Base-by-base conservation (phyloP, 2,113 vertebrate species). In the Lepus americanus region DNA sequence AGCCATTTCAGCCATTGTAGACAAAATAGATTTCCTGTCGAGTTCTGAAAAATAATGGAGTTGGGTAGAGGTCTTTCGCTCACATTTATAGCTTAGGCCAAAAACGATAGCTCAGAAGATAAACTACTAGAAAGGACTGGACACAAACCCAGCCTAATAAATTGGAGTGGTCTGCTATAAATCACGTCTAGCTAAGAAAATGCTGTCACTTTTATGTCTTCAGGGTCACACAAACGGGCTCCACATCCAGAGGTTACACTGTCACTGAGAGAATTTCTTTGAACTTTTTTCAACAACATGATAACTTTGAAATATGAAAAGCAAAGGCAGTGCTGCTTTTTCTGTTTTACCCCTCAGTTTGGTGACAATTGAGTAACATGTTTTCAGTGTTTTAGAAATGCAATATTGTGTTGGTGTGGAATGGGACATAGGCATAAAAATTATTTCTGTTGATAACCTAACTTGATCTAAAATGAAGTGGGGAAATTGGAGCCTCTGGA, bases 21-120 rank as follows among this genome's bases (percentile, higher is more conserved):
- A 29, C 44, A 92, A 84, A 84, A 83, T 31, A 25, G 44, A 89
- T 83, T 77, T 95, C 29, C 64, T 74, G 33, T 79, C 64, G 20
- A 25, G 11, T 59, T 87, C 49, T 95, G n/a, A 55, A 87, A 92
- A 81, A 12, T 51, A 69, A 6, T 64, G 29, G 16, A 36, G 79
- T 33, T 61, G 12, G 27, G 69, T 53, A n/a, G 78, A 53, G 9
- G 70, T 17, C 33, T 92, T 91, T 94, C 36, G 39, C 31, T 85
- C 27, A 14, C 5, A 25, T 22, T 53, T 31, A 17, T 80, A 31
- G 23, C 63, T 89, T n/a, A 94, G 25, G 23, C 53, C 83, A 80
- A 80, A 64, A 53, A 0, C 12, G 25, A 17, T 64, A 22, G 4
- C 22, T 49, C 39, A 33, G 33, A 44, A 72, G 64, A 67, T 27